phyloP scores from a whole-genome alignment of 2,113 vertebrate genomes.

The Pipa parva region DNA sequence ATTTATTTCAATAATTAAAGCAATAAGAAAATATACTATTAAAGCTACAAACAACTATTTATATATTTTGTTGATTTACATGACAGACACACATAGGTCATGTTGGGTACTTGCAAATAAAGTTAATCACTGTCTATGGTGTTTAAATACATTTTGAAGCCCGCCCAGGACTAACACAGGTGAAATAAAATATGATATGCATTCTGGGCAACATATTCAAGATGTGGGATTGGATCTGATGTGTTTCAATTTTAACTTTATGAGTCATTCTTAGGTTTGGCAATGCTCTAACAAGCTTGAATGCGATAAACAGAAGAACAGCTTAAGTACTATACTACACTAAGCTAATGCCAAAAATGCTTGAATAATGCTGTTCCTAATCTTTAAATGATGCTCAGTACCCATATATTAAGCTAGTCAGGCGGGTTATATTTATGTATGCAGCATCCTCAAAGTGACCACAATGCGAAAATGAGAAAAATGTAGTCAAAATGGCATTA shows the following conservation, averaged over 20 bases:
- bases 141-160: not conserved
- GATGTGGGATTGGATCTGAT: conserved; percentile 16
- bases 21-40: not conserved
- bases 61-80: not conserved
- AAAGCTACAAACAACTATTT: conserved; percentile 2
- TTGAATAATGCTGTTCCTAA: too few relatives aligned
- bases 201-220: conserved; percentile 13
- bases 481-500: too few relatives aligned
- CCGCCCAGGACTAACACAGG: not conserved
- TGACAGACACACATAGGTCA: not conserved
- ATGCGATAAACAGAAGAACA: conserved; percentile 39
- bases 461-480: too few relatives aligned
- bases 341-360: conserved; percentile 29
- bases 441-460: too few relatives aligned
- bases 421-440: too few relatives aligned
- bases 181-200: not conserved
- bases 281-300: conserved; percentile 35
- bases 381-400: too few relatives aligned
- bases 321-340: conserved; percentile 27
- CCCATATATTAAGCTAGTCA: too few relatives aligned
- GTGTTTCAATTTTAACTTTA: conserved; percentile 28
- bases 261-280: conserved; percentile 35
- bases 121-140: not conserved
- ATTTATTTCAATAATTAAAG: too few relatives aligned
- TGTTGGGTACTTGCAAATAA: not conserved